Evolutionary conservation across 2,113 vertebrate species (phyloP).

Genomic region (Zapus hudsonius): DNA sequence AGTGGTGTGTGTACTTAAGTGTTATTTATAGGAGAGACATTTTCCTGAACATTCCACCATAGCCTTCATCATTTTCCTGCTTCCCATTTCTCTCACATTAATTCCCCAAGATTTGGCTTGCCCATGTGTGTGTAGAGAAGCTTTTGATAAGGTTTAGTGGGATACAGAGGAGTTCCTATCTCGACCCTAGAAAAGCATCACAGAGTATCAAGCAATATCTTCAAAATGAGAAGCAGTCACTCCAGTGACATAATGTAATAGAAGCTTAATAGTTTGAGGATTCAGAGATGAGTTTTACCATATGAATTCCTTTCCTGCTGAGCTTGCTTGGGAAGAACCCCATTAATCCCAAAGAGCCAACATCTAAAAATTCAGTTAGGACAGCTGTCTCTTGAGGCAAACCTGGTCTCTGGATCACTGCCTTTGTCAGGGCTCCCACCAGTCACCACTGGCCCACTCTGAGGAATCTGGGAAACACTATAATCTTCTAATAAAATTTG

Average conservation of each 20-base stretch:
- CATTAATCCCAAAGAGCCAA: background rate
- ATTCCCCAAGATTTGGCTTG: constrained; percentile 24
- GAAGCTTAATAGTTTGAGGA: background rate
- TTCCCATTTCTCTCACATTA: background rate
- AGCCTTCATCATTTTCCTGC: background rate
- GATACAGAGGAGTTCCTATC: background rate
- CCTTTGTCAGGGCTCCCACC: background rate
- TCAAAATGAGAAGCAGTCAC: background rate
- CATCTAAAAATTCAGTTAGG: background rate
- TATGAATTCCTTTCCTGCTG: background rate
- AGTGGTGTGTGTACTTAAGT: background rate
- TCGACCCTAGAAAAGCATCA: background rate
- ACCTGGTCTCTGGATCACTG: background rate
- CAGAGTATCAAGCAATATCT: background rate
- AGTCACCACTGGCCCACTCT: background rate
- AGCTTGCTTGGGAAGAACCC: background rate
- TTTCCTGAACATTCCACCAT: background rate
- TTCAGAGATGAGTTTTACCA: background rate
- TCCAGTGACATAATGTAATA: background rate
- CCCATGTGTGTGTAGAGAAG: background rate
- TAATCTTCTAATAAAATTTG: too few species aligned
- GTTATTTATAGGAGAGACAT: background rate
- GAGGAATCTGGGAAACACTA: background rate
- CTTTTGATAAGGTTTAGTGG: background rate
- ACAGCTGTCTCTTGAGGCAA: background rate